Evolutionary conservation across 1,140 invertebrate genomes (phyloP).

Genomic region (Zaprionus kolodkinae): DNA sequence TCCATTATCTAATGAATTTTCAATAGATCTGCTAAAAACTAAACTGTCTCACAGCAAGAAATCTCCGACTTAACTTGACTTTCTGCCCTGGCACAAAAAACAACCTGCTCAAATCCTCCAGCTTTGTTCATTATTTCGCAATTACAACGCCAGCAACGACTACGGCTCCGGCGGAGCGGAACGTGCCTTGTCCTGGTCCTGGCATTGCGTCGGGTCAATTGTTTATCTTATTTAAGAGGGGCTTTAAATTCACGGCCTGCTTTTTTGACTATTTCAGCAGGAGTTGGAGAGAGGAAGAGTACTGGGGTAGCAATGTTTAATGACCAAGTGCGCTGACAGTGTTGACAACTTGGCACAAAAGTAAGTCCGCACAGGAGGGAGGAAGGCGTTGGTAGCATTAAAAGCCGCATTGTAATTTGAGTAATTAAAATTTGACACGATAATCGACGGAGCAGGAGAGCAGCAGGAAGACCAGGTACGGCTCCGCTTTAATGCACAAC

Average conservation of each 20-base stretch:
- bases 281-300: background rate
- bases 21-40: background rate
- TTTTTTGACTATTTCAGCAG: background rate
- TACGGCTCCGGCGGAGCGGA: background rate
- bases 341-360: constrained; percentile 69
- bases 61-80: background rate
- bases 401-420: constrained; percentile 75
- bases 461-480: constrained; percentile 17
- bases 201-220: constrained; percentile 52
- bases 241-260: constrained; percentile 59
- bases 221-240: constrained; percentile 69
- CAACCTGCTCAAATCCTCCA: constrained; percentile 5
- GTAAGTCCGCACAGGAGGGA: constrained; percentile 47
- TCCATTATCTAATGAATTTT: constrained; percentile 3
- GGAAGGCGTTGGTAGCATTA: constrained; percentile 44
- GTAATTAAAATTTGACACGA: constrained; percentile 82
- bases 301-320: constrained; percentile 54
- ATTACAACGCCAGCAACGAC: constrained; percentile 9
- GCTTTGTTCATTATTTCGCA: constrained; percentile 35
- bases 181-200: constrained; percentile 12
- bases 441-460: constrained; percentile 60
- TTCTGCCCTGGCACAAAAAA: background rate
- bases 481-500: constrained; percentile 31
- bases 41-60: constrained; percentile 4
- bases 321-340: constrained; percentile 66